Evolutionary conservation across 2,797 vertebrate genomes (phyloP).

Genomic region (Phrynocephalus forsythii): DNA sequence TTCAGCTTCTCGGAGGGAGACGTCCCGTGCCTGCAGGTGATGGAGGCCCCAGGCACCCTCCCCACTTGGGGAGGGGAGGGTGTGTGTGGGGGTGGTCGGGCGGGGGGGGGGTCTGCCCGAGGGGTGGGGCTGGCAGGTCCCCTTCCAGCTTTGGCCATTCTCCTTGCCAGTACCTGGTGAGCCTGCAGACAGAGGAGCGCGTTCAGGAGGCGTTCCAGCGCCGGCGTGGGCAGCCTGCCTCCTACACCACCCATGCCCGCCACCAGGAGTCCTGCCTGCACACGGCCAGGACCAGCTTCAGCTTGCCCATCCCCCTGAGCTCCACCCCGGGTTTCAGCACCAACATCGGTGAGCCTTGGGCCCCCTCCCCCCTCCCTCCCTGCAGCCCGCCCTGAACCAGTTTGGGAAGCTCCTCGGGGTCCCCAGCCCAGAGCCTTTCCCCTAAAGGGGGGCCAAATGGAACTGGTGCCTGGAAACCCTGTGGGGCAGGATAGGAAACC

Average conservation of each 20-base stretch:
- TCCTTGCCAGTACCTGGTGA: slow-evolving; percentile 89
- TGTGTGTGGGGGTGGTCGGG: no score
- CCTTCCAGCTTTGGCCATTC: accelerated
- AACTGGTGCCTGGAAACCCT: no score
- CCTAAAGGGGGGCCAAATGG: no score
- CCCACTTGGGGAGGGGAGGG: background rate
- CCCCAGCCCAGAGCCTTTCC: no score
- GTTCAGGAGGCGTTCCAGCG: slow-evolving; percentile 91
- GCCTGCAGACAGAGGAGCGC: slow-evolving; percentile 94
- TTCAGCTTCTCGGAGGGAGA: slow-evolving; percentile 96
- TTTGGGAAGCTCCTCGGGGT: no score
- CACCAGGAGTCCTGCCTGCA: slow-evolving; percentile 97
- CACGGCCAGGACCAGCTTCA: slow-evolving; percentile 94
- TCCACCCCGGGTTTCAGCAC: slow-evolving; percentile 97
- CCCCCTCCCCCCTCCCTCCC: no score
- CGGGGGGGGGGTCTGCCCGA: accelerated
- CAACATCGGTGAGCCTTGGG: slow-evolving; percentile 84
- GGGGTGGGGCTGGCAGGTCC: background rate
- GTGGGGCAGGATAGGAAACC: no score
- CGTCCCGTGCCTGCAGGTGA: slow-evolving; percentile 95
- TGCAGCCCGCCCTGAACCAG: no score
- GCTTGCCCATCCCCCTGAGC: slow-evolving; percentile 92
- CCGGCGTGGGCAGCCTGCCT: slow-evolving; percentile 82
- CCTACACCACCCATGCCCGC: slow-evolving; percentile 89
- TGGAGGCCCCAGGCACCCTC: background rate